phyloP scores from a whole-genome alignment of 2,888 invertebrate species.

The Branchellion lobata region DNA sequence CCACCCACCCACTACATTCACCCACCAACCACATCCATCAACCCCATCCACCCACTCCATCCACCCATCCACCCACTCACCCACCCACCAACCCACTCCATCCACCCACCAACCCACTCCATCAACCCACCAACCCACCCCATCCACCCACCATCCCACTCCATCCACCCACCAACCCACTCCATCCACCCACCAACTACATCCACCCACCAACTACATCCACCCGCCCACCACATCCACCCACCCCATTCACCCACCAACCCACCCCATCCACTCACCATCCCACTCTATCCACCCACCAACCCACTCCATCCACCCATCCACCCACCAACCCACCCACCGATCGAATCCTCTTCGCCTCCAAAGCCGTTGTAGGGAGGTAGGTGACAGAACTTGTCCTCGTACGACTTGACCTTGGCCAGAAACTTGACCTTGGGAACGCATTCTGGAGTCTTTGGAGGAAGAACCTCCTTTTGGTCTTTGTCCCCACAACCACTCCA shows the following conservation, averaged over 20 bases:
- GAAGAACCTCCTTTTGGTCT: background rate
- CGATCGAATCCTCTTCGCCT: slow-evolving; percentile 78
- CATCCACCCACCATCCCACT: background rate
- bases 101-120: too few species aligned
- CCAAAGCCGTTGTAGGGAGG: slow-evolving; percentile 92
- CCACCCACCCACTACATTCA: too few species aligned
- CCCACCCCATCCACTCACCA: background rate
- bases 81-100: too few species aligned
- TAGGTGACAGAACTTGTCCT: slow-evolving; percentile 57
- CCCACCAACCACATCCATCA: too few species aligned
- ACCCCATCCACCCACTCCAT: too few species aligned
- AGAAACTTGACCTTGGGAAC: background rate
- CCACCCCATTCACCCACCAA: background rate
- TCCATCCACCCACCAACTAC: background rate
- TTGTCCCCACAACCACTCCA: background rate
- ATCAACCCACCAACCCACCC: too few species aligned
- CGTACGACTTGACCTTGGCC: slow-evolving; percentile 6
- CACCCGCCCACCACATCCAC: background rate
- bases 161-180: too few species aligned
- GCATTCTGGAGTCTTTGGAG: background rate
- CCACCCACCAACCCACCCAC: background rate
- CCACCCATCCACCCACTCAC: too few species aligned
- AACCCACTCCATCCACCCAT: background rate
- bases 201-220: background rate
- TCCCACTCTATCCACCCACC: background rate